Percentiles rank a stretch among this genome's conserved stretches.
Conservation (phyloP, 1,140 invertebrate genomes). For the Anoplophora glabripennis region DNA sequence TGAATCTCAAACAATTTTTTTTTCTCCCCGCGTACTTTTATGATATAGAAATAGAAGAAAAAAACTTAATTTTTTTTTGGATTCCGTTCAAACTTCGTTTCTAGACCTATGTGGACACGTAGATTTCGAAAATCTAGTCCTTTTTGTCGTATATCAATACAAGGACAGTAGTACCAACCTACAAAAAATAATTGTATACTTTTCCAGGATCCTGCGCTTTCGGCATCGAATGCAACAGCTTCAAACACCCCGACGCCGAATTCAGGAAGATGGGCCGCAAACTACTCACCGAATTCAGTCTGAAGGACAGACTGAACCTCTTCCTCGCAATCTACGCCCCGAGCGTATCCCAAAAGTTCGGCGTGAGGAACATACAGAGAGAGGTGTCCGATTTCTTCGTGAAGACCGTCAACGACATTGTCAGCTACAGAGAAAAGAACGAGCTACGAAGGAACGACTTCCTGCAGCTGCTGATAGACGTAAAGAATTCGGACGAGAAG, state of each 20-base stretch:
- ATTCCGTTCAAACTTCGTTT: no score
- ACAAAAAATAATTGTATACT: no score
- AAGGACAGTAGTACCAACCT: no score
- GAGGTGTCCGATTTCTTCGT: constrained; percentile 50
- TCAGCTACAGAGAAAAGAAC: constrained; percentile 50
- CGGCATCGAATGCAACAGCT: constrained; percentile 54
- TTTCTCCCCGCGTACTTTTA: no score
- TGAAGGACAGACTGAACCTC: neutral
- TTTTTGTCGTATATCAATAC: no score
- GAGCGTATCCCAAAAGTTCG: neutral
- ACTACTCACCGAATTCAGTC: constrained; percentile 16
- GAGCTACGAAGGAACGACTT: constrained; percentile 52
- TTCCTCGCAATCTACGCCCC: neutral
- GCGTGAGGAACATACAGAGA: neutral
- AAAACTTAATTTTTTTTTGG: no score
- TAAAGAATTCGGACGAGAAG: neutral
- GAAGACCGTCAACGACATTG: constrained; percentile 46
- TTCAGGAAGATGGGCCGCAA: constrained; percentile 47
- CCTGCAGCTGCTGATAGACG: constrained; percentile 51
- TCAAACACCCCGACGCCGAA: no score
- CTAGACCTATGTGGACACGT: no score
- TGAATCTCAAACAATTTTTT: no score
- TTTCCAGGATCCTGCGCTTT: constrained; percentile 47
- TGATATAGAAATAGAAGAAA: no score
- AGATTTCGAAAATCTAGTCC: no score